Evolutionary conservation across 2,888 invertebrate species (phyloP).

Genomic region (Oligia latruncula): DNA sequence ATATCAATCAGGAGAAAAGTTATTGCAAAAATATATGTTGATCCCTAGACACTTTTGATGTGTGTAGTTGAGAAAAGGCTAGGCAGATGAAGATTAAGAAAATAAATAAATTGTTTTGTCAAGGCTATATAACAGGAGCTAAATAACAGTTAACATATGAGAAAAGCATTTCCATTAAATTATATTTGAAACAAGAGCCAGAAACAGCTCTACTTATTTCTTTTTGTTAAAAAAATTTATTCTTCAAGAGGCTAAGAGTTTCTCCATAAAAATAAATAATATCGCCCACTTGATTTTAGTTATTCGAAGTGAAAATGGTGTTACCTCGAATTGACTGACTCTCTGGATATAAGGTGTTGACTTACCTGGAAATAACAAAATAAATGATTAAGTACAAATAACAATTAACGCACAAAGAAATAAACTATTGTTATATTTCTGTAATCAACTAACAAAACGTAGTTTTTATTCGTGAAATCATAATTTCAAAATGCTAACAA

Average conservation of each 20-base stretch:
- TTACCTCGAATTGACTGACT: neutral
- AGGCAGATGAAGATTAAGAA: neutral
- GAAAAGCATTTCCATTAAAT: no score
- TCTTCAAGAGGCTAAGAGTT: neutral
- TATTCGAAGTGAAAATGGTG: neutral
- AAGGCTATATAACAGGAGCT: neutral
- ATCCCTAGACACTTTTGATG: no score
- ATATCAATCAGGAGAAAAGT: no score
- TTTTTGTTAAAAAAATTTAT: neutral
- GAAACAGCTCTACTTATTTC: no score
- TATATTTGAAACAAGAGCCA: no score
- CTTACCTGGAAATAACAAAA: constrained; percentile 52
- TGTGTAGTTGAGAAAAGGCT: no score
- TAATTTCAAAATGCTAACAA: no score
- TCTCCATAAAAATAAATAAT: neutral
- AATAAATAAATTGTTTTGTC: neutral
- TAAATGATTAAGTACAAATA: neutral
- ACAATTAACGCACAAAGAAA: neutral
- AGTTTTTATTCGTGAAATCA: no score
- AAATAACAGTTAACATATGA: neutral
- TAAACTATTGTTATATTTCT: neutral
- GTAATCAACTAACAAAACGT: no score
- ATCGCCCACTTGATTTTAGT: neutral
- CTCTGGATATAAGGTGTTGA: neutral
- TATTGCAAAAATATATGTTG: no score